Percentiles rank a stretch among this genome's conserved stretches.
These are phyloP conservation scores for Phoxinus phoxinus DNA, from an alignment of 2,113 vertebrate species.

Conservation along the genomic window DNA sequence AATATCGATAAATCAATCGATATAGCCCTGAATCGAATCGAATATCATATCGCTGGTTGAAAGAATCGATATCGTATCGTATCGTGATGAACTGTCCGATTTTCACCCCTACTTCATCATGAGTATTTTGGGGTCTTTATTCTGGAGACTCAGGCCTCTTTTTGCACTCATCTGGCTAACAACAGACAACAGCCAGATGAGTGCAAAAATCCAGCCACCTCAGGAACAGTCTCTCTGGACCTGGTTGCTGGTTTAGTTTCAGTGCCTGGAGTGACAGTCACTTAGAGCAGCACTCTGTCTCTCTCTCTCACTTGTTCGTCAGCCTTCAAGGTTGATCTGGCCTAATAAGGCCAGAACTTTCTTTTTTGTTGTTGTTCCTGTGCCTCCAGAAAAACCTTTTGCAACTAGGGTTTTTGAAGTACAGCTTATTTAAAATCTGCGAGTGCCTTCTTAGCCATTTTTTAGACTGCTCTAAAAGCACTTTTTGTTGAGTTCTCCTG, in stretches of 20 bases:
- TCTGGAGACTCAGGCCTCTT: slow-evolving; percentile 8
- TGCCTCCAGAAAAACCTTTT: slow-evolving; percentile 57
- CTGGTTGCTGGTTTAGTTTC: neutral
- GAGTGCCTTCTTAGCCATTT: slow-evolving; percentile 68
- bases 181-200: too few species aligned
- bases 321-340: slow-evolving; percentile 37
- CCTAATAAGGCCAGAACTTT: neutral
- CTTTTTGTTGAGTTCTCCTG: slow-evolving; percentile 72
- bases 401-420: slow-evolving; percentile 71
- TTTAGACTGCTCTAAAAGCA: slow-evolving; percentile 73
- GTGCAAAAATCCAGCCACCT: neutral
- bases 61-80: too few species aligned
- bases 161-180: neutral
- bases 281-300: slow-evolving; percentile 32
- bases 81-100: too few species aligned
- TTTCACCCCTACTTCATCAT: too few species aligned
- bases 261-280: slow-evolving; percentile 30
- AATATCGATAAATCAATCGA: too few species aligned
- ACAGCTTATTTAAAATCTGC: slow-evolving; percentile 76
- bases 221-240: slow-evolving; percentile 14
- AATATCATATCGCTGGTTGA: too few species aligned
- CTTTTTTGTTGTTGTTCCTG: neutral
- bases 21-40: too few species aligned
- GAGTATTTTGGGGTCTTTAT: too few species aligned
- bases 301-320: slow-evolving; percentile 5